Percentiles rank a stretch among this genome's conserved stretches.
Conservation (phyloP, 2,113 vertebrate genomes). For the Salvelinus alpinus region DNA sequence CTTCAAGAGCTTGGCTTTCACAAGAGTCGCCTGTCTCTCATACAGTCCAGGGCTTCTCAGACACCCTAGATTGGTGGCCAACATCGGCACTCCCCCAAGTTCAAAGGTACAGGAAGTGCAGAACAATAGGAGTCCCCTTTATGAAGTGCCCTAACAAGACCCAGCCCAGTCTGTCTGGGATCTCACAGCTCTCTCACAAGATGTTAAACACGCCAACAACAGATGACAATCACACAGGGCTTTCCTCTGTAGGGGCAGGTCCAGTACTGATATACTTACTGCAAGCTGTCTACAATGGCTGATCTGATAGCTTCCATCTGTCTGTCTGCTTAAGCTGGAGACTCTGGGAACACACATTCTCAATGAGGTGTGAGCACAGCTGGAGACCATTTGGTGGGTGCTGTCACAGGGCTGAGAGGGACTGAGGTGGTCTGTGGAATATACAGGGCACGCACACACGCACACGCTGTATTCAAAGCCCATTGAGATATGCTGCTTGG, state of each 20-base stretch:
- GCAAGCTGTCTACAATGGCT: slow-evolving; percentile 22
- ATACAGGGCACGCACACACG: not conserved
- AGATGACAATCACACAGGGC: not conserved
- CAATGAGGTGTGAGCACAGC: slow-evolving; percentile 20
- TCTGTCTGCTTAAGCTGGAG: slow-evolving; percentile 37
- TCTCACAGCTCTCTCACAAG: slow-evolving; percentile 29
- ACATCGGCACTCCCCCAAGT: slow-evolving; percentile 17
- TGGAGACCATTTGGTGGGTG: not conserved
- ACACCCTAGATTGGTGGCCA: slow-evolving; percentile 26
- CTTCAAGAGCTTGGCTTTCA: slow-evolving; percentile 51
- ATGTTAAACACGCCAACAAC: slow-evolving; percentile 1
- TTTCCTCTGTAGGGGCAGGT: slow-evolving; percentile 11
- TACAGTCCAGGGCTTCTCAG: not conserved
- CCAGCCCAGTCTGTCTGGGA: not conserved
- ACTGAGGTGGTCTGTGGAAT: slow-evolving; percentile 32
- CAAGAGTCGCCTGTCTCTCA: slow-evolving; percentile 22
- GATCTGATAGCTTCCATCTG: slow-evolving; percentile 23
- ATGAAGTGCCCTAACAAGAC: not conserved
- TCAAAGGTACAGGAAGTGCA: slow-evolving; percentile 36
- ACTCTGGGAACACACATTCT: slow-evolving; percentile 30
- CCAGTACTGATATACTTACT: slow-evolving; percentile 16
- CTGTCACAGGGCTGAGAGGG: not conserved
- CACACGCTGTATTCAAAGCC: not conserved
- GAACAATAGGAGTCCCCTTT: slow-evolving; percentile 20
- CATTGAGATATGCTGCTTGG: not conserved